phyloP scores from a whole-genome alignment of 2,113 vertebrate genomes.

The Mellivora capensis region DNA sequence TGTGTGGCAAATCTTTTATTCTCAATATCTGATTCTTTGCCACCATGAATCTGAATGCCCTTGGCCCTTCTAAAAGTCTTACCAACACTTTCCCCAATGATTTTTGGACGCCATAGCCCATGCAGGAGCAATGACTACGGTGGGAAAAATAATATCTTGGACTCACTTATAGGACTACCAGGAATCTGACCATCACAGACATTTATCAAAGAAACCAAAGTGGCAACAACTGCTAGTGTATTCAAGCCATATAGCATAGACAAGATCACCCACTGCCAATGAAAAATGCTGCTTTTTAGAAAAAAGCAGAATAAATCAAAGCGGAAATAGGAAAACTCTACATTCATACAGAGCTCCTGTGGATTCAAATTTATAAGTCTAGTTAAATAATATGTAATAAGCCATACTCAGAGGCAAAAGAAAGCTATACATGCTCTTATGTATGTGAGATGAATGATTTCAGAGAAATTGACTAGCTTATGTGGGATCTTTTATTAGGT shows the following conservation, averaged over 20 bases:
- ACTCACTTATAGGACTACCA: not conserved
- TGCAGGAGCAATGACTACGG: not conserved
- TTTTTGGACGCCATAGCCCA: not conserved
- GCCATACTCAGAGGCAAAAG: not conserved
- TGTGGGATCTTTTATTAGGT: not conserved
- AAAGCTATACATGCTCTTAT: not conserved
- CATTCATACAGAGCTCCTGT: not conserved
- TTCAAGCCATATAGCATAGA: not conserved
- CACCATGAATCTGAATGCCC: not conserved
- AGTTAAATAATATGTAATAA: not conserved
- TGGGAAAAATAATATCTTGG: not conserved
- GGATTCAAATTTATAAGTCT: not conserved
- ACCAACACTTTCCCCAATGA: not conserved
- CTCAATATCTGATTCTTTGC: not conserved
- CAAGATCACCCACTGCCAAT: not conserved
- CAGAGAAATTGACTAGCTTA: not conserved
- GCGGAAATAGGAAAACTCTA: not conserved
- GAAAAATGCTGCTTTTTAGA: not conserved
- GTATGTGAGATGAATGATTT: not conserved
- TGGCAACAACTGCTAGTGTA: not conserved
- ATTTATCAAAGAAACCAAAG: slow-evolving; percentile 16
- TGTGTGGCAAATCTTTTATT: not conserved
- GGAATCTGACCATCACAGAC: slow-evolving; percentile 9
- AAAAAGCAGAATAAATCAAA: not conserved
- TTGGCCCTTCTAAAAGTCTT: not conserved